A percentile compares a stretch with the other conserved stretches of the same genome.
Evolutionary conservation across 2,797 vertebrate species (phyloP).

Genomic region (Miichthys miiuy): DNA sequence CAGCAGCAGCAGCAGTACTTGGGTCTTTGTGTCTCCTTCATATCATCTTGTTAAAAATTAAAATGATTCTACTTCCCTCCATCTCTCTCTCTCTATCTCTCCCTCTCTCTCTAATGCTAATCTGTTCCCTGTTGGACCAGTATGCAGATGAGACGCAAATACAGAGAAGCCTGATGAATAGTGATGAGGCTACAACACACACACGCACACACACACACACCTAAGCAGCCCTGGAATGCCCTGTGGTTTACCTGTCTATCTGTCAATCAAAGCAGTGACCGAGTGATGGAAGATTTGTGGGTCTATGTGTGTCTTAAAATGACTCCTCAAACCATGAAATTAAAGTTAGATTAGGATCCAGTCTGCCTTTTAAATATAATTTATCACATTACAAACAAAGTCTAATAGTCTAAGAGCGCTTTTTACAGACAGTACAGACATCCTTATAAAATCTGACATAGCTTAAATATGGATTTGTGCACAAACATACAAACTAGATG

Average conservation of each 20-base stretch:
- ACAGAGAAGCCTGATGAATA: slow-evolving; percentile 80
- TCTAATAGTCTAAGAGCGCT: background rate
- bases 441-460: background rate
- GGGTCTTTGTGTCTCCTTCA: slow-evolving; percentile 83
- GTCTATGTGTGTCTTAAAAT: slow-evolving; percentile 40
- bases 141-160: slow-evolving; percentile 86
- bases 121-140: slow-evolving; percentile 84
- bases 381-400: background rate
- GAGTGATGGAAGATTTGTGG: slow-evolving; percentile 42
- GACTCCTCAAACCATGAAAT: slow-evolving; percentile 21
- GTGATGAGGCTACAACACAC: slow-evolving; percentile 78
- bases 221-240: slow-evolving; percentile 76
- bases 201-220: slow-evolving; percentile 60
- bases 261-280: slow-evolving; percentile 82
- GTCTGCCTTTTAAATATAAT: background rate
- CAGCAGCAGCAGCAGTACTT: slow-evolving; percentile 67
- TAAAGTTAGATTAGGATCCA: slow-evolving; percentile 9
- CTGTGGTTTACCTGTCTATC: slow-evolving; percentile 84
- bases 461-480: background rate
- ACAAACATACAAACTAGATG: background rate
- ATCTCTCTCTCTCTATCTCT: slow-evolving; percentile 73
- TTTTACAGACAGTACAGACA: background rate
- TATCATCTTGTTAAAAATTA: slow-evolving; percentile 90
- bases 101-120: slow-evolving; percentile 84
- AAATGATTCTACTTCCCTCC: slow-evolving; percentile 81